Evolutionary conservation across 2,113 vertebrate genomes (phyloP).

Genomic region (Platanista minor): DNA sequence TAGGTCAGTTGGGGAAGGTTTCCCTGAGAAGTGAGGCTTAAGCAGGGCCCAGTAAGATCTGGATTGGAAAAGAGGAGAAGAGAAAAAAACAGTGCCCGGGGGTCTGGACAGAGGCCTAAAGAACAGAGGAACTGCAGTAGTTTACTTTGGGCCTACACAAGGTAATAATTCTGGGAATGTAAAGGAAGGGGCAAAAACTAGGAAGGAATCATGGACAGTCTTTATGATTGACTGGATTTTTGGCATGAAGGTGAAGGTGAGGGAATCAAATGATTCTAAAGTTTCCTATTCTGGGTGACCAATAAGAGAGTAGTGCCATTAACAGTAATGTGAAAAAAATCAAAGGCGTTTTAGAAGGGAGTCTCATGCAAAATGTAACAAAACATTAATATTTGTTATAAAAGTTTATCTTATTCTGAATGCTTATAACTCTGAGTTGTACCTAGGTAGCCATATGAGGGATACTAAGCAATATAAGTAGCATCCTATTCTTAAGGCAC

Average conservation of each 20-base stretch:
- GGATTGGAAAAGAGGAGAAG: neutral
- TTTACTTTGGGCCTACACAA: neutral
- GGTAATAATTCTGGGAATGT: neutral
- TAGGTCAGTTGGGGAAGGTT: neutral
- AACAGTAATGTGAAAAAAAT: neutral
- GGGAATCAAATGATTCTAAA: neutral
- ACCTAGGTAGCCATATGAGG: neutral
- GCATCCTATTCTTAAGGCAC: neutral
- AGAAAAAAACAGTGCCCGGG: neutral
- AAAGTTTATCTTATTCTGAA: neutral
- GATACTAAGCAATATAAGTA: neutral
- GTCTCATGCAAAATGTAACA: neutral
- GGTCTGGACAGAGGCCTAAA: neutral
- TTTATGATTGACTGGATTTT: neutral
- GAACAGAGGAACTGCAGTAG: neutral
- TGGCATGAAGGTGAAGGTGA: neutral
- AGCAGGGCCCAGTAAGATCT: neutral
- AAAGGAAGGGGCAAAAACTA: neutral
- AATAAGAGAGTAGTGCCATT: neutral
- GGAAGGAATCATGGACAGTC: neutral
- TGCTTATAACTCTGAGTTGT: neutral
- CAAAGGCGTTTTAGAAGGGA: neutral
- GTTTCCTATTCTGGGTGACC: neutral
- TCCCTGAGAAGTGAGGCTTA: neutral
- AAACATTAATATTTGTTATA: neutral